Percentiles rank a stretch among this genome's conserved stretches.
These are phyloP conservation scores for Notechis scutatus DNA, from an alignment of 2,113 vertebrate genomes.

Conservation along the genomic window DNA sequence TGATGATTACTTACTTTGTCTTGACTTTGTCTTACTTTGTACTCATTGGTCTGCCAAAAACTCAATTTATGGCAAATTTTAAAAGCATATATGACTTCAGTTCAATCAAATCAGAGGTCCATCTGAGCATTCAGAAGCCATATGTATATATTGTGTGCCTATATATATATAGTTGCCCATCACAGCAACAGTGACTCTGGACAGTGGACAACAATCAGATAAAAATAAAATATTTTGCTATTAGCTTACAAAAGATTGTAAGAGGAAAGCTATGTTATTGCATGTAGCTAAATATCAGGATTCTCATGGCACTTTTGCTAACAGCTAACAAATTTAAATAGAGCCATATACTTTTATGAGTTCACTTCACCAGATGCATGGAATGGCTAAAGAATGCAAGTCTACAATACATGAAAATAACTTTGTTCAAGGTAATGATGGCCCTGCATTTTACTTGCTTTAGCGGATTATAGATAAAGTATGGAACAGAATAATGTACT, in stretches of 20 bases:
- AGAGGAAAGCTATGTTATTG: background rate
- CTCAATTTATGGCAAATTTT: background rate
- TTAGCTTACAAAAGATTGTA: background rate
- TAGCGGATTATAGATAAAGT: background rate
- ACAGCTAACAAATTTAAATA: background rate
- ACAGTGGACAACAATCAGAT: background rate
- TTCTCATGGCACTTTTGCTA: background rate
- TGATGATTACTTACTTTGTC: background rate
- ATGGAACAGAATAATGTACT: background rate
- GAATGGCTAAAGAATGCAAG: background rate
- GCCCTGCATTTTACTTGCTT: background rate
- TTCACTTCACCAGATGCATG: background rate
- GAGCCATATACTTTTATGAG: background rate
- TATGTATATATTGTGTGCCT: background rate
- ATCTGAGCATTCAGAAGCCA: background rate
- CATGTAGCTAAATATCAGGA: background rate
- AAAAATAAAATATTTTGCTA: background rate
- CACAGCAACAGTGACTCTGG: background rate
- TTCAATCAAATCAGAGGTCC: background rate
- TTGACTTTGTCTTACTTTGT: background rate
- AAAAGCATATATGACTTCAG: background rate
- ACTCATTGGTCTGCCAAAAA: background rate
- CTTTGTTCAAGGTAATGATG: background rate
- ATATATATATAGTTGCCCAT: background rate
- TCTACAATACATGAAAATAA: background rate